A percentile compares a stretch with the other conserved stretches of the same genome.
These are phyloP conservation scores for Zaprionus africanus DNA, from an alignment of 1,140 invertebrate genomes.

Conservation along the genomic window DNA sequence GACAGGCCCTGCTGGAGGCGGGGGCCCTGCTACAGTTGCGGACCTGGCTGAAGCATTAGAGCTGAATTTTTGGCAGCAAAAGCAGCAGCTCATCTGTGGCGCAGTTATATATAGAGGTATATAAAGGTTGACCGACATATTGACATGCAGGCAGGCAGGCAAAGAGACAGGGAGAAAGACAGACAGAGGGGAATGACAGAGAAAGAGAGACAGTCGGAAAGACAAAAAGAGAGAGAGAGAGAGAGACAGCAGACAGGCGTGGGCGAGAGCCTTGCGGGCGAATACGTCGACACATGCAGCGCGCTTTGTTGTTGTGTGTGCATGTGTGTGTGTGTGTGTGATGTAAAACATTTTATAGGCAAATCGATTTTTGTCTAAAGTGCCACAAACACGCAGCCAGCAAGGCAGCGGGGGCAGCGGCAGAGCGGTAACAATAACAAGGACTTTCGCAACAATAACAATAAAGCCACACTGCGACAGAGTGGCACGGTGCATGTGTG, in stretches of 20 bases:
- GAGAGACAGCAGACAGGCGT: neutral
- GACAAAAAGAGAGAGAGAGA: neutral
- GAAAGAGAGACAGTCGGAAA: neutral
- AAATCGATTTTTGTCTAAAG: conserved; percentile 83
- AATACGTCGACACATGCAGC: conserved; percentile 37
- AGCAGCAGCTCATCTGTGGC: conserved; percentile 45
- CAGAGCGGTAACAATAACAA: conserved; percentile 54
- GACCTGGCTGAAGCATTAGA: conserved; percentile 53
- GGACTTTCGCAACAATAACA: conserved; percentile 61
- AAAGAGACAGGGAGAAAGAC: neutral
- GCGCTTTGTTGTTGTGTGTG: conserved; percentile 30
- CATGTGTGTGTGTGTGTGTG: conserved; percentile 38
- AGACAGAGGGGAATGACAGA: neutral
- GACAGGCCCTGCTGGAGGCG: too few relatives aligned
- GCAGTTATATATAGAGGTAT: conserved; percentile 39
- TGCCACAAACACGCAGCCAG: conserved; percentile 71
- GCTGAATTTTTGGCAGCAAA: conserved; percentile 50
- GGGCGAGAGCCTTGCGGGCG: conserved; percentile 15
- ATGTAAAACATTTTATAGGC: conserved; percentile 82
- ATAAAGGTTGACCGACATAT: conserved; percentile 59
- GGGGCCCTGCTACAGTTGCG: neutral
- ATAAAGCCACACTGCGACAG: conserved; percentile 49
- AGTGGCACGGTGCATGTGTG: neutral
- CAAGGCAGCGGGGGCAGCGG: conserved; percentile 9
- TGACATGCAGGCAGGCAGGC: conserved; percentile 41